These are phyloP conservation scores for Beroe forskalii DNA, from an alignment of 37 sponge, comb jelly and placozoan genomes.

Conservation along the genomic window DNA sequence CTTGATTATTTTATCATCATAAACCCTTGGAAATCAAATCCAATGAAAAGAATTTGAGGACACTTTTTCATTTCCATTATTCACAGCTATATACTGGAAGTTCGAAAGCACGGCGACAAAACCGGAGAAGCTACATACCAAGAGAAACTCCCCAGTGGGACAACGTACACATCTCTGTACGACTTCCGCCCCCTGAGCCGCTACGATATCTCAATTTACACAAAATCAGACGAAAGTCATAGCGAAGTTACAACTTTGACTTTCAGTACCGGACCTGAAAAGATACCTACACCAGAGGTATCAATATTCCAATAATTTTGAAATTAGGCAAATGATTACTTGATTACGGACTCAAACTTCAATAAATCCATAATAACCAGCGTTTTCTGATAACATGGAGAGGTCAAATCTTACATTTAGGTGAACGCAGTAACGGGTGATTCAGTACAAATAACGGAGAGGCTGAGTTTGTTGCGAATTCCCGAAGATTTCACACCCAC, in stretches of 20 bases:
- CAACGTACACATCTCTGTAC: too few species aligned
- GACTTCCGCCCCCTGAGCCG: too few species aligned
- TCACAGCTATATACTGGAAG: not conserved
- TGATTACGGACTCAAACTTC: too few species aligned
- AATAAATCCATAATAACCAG: too few species aligned
- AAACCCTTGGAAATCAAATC: too few species aligned
- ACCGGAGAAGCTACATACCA: not conserved
- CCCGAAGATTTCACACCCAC: not conserved
- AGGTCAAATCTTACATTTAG: not conserved
- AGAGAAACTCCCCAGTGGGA: too few species aligned
- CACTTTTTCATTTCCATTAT: too few species aligned
- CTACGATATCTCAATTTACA: conserved; percentile 4
- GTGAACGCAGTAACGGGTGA: not conserved
- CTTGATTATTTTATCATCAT: too few species aligned
- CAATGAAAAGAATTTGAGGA: too few species aligned
- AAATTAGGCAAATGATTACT: too few species aligned
- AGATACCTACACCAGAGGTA: conserved; percentile 39
- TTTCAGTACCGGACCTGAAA: not conserved
- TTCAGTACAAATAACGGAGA: not conserved
- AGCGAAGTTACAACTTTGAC: not conserved
- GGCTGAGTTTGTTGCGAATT: not conserved
- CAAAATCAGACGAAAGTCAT: not conserved
- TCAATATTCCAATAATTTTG: too few species aligned
- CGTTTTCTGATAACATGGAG: too few species aligned
- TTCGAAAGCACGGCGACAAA: conserved; percentile 1